Evolutionary conservation across 2,113 vertebrate species (phyloP), one percentile per base, ranked within the genome.

Genomic region (Apodemus speciosus): DNA sequence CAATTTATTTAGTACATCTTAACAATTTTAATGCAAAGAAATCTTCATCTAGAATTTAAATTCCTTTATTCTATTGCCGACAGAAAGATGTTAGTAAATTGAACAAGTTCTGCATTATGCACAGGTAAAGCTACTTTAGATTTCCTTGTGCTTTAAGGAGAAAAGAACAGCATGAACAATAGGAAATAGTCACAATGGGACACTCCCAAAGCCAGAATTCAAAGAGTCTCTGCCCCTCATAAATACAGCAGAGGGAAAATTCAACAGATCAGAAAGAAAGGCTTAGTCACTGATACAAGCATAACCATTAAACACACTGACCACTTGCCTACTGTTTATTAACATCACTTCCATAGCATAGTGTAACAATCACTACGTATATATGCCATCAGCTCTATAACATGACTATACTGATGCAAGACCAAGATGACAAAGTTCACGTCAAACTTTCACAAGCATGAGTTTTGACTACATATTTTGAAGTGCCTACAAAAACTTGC

Each of bases 1-100:
- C 30, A 66, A 56, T 64, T 89, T 95, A n/a, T 27, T 89, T 89
- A 60, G 21, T 76, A 81, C 9, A 88, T 40, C 79, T 40, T 87
- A 43, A 10, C 16, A n/a, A 51, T 84, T 46, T 84, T 71, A 90
- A 89, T 83, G 27, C 86, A 94, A 35, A 56, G 92, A 62, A 79
- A 79, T 18, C n/a, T n/a, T n/a, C 20, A 93, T 38, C 58, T 85
- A 94, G 23, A 88, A 88, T 90, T 92, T 88, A 92, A 84, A 80
- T 58, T 49, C 30, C 15, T 56, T 89, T 40, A 89, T 81, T 66
- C 6, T 32, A 92, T 60, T 32, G 51, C 14, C 25, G 86, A 71
- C 21, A 62, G 51, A 76, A 60, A 43, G 85, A 18, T 20, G 90
- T 72, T 40, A 81, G 84, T 49, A n/a, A 87, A 77, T 85, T 75